Conservation (phyloP, 1,140 invertebrate species). For the Lepidotrigona ventralis region DNA sequence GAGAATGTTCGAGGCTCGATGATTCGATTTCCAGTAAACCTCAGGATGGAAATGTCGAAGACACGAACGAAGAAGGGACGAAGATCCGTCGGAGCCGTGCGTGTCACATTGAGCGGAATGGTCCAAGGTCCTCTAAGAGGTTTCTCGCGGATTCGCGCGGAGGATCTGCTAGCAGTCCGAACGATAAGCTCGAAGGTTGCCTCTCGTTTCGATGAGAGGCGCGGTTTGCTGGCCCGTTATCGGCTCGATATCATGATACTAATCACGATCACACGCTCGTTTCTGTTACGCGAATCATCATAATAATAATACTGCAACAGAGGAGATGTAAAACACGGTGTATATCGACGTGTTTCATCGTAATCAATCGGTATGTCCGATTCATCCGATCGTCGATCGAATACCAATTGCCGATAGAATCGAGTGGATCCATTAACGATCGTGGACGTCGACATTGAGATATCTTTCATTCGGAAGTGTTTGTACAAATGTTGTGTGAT, state of each 20-base stretch:
- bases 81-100: conserved; percentile 18
- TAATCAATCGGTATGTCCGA: not conserved
- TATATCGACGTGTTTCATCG: not conserved
- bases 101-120: conserved; percentile 49
- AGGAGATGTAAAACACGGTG: not conserved
- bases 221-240: conserved; percentile 10
- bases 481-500: not conserved
- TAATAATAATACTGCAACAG: not conserved
- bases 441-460: not conserved
- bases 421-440: too few species aligned
- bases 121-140: conserved; percentile 61
- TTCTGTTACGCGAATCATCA: not conserved
- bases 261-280: not conserved
- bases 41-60: not conserved
- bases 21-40: not conserved
- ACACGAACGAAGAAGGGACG: not conserved
- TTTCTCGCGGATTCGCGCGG: conserved; percentile 17
- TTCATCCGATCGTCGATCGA: not conserved
- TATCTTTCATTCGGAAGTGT: not conserved
- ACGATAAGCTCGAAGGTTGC: conserved; percentile 58
- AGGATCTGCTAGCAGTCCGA: conserved; percentile 51
- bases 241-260: not conserved
- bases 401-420: not conserved
- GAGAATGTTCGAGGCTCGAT: not conserved
- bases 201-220: conserved; percentile 18